A percentile compares a stretch with the other conserved stretches of the same genome.
phyloP scores from a whole-genome alignment of 2,888 invertebrate genomes.

The Zeuzera pyrina region DNA sequence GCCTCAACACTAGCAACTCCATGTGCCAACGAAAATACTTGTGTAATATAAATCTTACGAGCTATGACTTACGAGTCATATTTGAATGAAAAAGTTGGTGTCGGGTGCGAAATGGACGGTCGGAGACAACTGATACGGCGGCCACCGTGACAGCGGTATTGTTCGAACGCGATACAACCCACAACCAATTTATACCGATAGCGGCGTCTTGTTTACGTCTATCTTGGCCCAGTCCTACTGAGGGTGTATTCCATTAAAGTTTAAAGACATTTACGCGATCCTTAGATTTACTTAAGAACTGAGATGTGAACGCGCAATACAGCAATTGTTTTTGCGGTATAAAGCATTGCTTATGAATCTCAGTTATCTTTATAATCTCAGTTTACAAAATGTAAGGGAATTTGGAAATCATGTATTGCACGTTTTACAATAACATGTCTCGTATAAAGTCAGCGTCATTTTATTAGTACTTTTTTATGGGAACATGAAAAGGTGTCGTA shows the following conservation, averaged over 20 bases:
- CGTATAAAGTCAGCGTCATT: slow-evolving; percentile 40
- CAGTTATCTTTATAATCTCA: too few relatives aligned
- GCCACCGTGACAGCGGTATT: slow-evolving; percentile 61
- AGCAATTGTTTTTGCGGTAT: too few relatives aligned
- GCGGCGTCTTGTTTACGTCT: slow-evolving; percentile 44
- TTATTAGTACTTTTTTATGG: slow-evolving; percentile 45
- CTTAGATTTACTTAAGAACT: too few relatives aligned
- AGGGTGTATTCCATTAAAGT: slow-evolving; percentile 1
- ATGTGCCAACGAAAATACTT: slow-evolving; percentile 25
- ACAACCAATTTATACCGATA: slow-evolving; percentile 62
- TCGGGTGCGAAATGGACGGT: slow-evolving; percentile 36
- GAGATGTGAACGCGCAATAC: too few relatives aligned
- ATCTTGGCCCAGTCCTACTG: slow-evolving; percentile 22
- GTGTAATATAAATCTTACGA: slow-evolving; percentile 25
- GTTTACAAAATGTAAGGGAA: too few relatives aligned
- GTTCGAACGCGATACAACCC: slow-evolving; percentile 49
- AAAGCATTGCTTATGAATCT: too few relatives aligned
- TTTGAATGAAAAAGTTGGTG: slow-evolving; percentile 10
- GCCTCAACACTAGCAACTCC: slow-evolving; percentile 48
- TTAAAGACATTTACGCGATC: too few relatives aligned
- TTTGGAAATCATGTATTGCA: too few relatives aligned
- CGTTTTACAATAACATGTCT: too few relatives aligned
- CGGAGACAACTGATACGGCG: slow-evolving; percentile 42
- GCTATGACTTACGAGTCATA: slow-evolving; percentile 22
- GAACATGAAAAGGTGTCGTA: slow-evolving; percentile 59